phyloP scores from a whole-genome alignment of 2,113 vertebrate species.

The Festucalex cinctus region DNA sequence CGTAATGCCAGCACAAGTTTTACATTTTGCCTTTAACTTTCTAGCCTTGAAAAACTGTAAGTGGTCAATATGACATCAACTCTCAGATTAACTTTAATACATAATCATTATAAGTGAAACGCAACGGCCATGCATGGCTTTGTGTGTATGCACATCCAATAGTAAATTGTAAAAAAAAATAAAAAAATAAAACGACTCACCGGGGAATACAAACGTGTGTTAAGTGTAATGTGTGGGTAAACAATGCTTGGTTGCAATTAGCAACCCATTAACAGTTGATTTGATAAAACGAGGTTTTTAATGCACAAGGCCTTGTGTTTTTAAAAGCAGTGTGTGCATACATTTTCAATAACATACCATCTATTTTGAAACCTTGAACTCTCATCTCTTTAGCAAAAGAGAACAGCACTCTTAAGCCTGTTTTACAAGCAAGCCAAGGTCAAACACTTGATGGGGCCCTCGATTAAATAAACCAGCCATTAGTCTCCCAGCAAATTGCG shows the following conservation, averaged over 20 bases:
- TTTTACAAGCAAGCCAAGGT: slow-evolving; percentile 8
- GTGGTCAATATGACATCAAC: background rate
- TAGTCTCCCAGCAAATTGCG: slow-evolving; percentile 11
- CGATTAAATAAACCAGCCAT: slow-evolving; percentile 23
- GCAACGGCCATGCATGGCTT: background rate
- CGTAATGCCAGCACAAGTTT: too few species aligned
- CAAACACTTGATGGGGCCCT: slow-evolving; percentile 7
- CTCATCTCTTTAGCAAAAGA: slow-evolving; percentile 14
- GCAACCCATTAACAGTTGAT: slow-evolving; percentile 38
- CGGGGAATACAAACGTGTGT: background rate
- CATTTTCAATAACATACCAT: slow-evolving; percentile 21
- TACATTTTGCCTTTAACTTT: too few species aligned
- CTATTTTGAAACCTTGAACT: slow-evolving; percentile 34
- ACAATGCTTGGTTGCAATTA: slow-evolving; percentile 34
- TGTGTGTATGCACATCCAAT: background rate
- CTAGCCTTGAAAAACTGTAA: too few species aligned
- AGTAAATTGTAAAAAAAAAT: slow-evolving; percentile 21
- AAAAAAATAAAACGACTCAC: too few species aligned
- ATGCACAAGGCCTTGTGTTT: slow-evolving; percentile 23
- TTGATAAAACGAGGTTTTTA: slow-evolving; percentile 31
- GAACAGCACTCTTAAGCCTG: background rate
- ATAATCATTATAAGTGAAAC: background rate
- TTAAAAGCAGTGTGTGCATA: slow-evolving; percentile 34
- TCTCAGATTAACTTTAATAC: background rate
- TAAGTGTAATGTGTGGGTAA: slow-evolving; percentile 23